A percentile compares a stretch with the other conserved stretches of the same genome.
phyloP scores from a whole-genome alignment of 1,140 invertebrate species.

The Cydia pomonella region DNA sequence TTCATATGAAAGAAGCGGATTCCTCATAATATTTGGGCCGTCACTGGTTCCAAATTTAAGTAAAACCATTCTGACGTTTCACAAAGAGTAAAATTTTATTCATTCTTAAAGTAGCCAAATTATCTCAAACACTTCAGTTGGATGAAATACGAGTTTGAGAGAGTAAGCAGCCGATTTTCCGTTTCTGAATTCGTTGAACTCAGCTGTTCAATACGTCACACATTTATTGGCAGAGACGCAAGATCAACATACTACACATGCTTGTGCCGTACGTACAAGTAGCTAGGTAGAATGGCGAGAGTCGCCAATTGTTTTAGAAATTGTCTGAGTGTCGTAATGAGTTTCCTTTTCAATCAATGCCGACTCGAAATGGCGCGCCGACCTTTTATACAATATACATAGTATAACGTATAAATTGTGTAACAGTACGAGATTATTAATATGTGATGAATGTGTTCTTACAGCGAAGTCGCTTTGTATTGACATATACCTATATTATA shows the following conservation, averaged over 20 bases:
- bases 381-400: background rate
- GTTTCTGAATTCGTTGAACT: slow-evolving; percentile 23
- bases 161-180: background rate
- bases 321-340: slow-evolving; percentile 18
- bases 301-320: slow-evolving; percentile 5
- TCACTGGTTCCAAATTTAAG: no score
- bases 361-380: slow-evolving; percentile 5
- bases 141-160: background rate
- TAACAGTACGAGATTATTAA: no score
- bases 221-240: slow-evolving; percentile 23
- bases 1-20: no score
- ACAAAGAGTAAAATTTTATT: no score
- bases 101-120: background rate
- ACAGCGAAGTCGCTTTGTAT: no score
- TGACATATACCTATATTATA: no score
- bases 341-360: slow-evolving; percentile 7
- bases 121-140: background rate
- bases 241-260: slow-evolving; percentile 17
- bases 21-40: no score
- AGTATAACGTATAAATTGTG: background rate
- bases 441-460: no score
- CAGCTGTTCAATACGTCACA: slow-evolving; percentile 25
- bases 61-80: no score
- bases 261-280: background rate
- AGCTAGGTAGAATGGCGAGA: background rate